These are phyloP conservation scores for Rhagonycha fulva DNA, from an alignment of 2,888 invertebrate genomes.

Conservation along the genomic window DNA sequence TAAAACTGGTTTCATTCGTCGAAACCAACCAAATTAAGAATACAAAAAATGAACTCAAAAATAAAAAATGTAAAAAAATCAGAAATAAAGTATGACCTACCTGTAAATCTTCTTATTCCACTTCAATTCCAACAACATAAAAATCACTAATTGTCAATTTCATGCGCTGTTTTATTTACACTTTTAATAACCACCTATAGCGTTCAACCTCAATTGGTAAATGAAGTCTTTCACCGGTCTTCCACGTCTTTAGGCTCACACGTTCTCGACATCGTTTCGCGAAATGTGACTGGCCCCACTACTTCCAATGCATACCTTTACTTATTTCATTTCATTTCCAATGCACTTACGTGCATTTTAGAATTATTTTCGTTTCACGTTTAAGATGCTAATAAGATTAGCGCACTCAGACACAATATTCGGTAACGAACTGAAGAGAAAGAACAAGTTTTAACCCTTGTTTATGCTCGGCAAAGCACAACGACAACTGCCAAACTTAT, in stretches of 20 bases:
- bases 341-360: slow-evolving; percentile 4
- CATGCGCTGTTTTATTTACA: not conserved
- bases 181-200: slow-evolving; percentile 5
- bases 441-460: slow-evolving; percentile 9
- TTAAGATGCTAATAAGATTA: not conserved
- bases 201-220: slow-evolving; percentile 18
- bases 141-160: not conserved
- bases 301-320: not conserved
- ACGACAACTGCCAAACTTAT: not conserved
- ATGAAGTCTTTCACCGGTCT: slow-evolving; percentile 30
- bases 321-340: not conserved
- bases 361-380: not conserved
- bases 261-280: slow-evolving; percentile 29
- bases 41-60: not conserved
- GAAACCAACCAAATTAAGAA: not conserved
- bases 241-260: slow-evolving; percentile 23
- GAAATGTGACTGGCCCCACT: slow-evolving; percentile 22
- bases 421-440: not conserved
- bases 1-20: not conserved
- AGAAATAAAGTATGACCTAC: not conserved
- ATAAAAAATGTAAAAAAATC: not conserved
- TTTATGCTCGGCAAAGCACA: slow-evolving; percentile 16
- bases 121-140: not conserved
- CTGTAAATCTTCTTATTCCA: not conserved
- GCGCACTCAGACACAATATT: not conserved